Evolutionary conservation across 2,113 vertebrate genomes (phyloP).

Genomic region (Epinephelus moara): DNA sequence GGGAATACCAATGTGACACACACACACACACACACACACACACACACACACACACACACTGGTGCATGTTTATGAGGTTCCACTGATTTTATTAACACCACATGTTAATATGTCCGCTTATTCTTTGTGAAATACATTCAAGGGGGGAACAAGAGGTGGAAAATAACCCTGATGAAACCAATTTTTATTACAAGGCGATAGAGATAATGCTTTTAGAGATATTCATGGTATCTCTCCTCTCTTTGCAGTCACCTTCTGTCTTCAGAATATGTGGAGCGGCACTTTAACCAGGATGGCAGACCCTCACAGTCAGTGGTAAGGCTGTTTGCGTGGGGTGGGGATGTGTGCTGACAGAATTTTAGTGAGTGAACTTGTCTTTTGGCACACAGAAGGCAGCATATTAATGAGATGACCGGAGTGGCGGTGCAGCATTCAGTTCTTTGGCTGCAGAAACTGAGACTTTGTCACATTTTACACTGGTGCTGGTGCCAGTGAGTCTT

Average conservation of each 20-base stretch:
- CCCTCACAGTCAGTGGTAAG: conserved; percentile 87
- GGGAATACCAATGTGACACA: conserved; percentile 49
- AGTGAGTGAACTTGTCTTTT: conserved; percentile 26
- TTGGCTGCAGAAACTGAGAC: neutral
- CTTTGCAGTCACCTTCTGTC: conserved; percentile 91
- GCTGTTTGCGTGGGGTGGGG: conserved; percentile 9
- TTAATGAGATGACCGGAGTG: conserved; percentile 39
- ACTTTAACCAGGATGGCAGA: conserved; percentile 85
- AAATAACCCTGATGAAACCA: neutral
- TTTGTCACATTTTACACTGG: conserved; percentile 5
- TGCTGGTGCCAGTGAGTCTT: neutral
- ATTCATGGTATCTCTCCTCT: conserved; percentile 34
- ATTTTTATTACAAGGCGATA: neutral
- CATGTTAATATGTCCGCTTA: conserved; percentile 11
- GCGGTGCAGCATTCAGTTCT: conserved; percentile 1
- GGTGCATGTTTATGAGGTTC: conserved; percentile 27
- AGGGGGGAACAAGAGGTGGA: conserved; percentile 2
- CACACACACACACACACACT: conserved; percentile 24
- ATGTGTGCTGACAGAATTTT: conserved; percentile 13
- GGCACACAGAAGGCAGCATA: conserved; percentile 8
- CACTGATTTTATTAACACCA: conserved; percentile 30
- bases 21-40: conserved; percentile 28
- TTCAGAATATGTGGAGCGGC: conserved; percentile 90
- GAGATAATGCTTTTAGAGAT: neutral
- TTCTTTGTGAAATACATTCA: conserved; percentile 27